A percentile compares a stretch with the other conserved stretches of the same genome.
phyloP scores from a whole-genome alignment of 1,140 invertebrate species.

The Drepana arcuata region DNA sequence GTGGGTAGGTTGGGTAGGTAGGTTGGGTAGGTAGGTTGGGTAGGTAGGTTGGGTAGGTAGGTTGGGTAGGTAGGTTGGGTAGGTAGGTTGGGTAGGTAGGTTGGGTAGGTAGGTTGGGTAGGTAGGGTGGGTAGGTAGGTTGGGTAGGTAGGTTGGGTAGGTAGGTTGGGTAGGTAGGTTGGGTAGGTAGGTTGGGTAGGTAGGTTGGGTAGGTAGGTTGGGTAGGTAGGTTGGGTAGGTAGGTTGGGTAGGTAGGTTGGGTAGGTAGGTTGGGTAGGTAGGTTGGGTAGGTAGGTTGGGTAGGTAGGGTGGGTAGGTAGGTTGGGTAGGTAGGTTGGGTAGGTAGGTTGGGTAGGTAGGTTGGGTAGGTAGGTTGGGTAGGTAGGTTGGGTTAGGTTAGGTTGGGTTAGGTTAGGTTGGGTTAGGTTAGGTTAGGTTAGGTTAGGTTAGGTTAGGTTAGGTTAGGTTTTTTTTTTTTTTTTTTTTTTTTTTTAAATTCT shows the following conservation, averaged over 20 bases:
- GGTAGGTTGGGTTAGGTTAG: slow-evolving; percentile 4
- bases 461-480: slow-evolving; percentile 14
- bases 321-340: slow-evolving; percentile 13
- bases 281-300: slow-evolving; percentile 8
- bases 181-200: too few relatives aligned
- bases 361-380: slow-evolving; percentile 6
- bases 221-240: background rate
- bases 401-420: slow-evolving; percentile 15
- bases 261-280: background rate
- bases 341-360: slow-evolving; percentile 1
- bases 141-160: too few relatives aligned
- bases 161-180: too few relatives aligned
- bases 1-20: slow-evolving; percentile 10
- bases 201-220: too few relatives aligned
- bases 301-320: slow-evolving; percentile 11
- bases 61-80: too few relatives aligned
- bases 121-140: too few relatives aligned
- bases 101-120: too few relatives aligned
- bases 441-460: slow-evolving; percentile 13
- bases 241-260: background rate
- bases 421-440: slow-evolving; percentile 17
- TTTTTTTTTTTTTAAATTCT: slow-evolving; percentile 13
- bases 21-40: too few relatives aligned
- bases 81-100: too few relatives aligned
- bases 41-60: too few relatives aligned